phyloP scores from a whole-genome alignment of 2,888 invertebrate genomes.

The Xestia rhomboidea region DNA sequence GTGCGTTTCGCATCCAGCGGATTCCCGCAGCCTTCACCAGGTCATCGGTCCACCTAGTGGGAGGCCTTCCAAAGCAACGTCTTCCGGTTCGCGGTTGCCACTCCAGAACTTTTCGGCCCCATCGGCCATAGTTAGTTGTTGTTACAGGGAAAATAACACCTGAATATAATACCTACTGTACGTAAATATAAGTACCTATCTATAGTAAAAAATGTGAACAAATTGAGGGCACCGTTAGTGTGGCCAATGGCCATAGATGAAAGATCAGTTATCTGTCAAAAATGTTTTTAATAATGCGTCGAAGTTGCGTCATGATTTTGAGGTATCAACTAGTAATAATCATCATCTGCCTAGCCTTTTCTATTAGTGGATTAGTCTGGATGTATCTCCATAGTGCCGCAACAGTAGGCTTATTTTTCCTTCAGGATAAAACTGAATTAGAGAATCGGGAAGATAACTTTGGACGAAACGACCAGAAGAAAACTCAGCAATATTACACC shows the following conservation, averaged over 20 bases:
- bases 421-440: neutral
- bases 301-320: slow-evolving; percentile 14
- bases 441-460: neutral
- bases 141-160: neutral
- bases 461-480: neutral
- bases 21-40: too few relatives aligned
- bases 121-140: too few relatives aligned
- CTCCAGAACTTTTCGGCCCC: too few relatives aligned
- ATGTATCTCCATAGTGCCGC: neutral
- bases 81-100: too few relatives aligned
- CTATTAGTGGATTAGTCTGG: too few relatives aligned
- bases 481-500: neutral
- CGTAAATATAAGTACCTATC: neutral
- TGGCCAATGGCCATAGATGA: slow-evolving; percentile 50
- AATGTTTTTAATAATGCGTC: slow-evolving; percentile 21
- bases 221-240: slow-evolving; percentile 47
- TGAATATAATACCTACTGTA: neutral
- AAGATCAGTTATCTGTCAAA: slow-evolving; percentile 39
- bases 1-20: too few relatives aligned
- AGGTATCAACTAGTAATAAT: neutral
- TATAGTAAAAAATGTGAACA: slow-evolving; percentile 18
- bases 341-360: too few relatives aligned
- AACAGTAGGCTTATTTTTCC: neutral
- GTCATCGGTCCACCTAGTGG: too few relatives aligned
- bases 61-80: too few relatives aligned